Evolutionary conservation across 2,888 invertebrate genomes (phyloP).

Genomic region (Polyommatus icarus): DNA sequence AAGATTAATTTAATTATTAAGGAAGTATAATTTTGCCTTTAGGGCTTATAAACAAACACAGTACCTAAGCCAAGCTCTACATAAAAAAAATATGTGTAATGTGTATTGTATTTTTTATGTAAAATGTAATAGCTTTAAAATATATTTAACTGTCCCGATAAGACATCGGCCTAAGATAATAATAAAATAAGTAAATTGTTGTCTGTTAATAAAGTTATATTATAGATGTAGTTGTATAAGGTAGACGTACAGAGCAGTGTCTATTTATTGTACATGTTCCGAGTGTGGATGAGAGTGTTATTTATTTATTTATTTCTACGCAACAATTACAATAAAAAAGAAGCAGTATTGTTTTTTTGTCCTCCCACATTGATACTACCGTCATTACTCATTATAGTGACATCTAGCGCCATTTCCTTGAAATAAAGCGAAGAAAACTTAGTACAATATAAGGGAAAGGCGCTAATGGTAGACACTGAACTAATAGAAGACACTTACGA

Average conservation of each 20-base stretch:
- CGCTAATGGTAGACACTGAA: too few species aligned
- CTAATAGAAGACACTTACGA: too few species aligned
- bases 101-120: constrained; percentile 1
- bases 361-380: background rate
- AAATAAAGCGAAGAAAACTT: background rate
- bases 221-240: constrained; percentile 33
- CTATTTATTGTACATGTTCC: constrained; percentile 54
- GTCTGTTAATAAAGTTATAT: constrained; percentile 40
- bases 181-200: constrained; percentile 33
- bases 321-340: constrained; percentile 46
- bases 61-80: background rate
- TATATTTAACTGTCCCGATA: background rate
- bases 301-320: constrained; percentile 55
- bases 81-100: background rate
- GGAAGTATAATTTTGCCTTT: too few species aligned
- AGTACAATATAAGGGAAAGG: too few species aligned
- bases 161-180: constrained; percentile 33
- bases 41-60: background rate
- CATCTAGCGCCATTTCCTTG: background rate
- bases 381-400: background rate
- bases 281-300: constrained; percentile 54
- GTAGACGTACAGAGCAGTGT: constrained; percentile 42
- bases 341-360: constrained; percentile 34
- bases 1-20: too few species aligned
- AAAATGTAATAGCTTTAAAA: constrained; percentile 26